Conservation (phyloP, 2,888 invertebrate genomes). For the Antheraea assamensis region DNA sequence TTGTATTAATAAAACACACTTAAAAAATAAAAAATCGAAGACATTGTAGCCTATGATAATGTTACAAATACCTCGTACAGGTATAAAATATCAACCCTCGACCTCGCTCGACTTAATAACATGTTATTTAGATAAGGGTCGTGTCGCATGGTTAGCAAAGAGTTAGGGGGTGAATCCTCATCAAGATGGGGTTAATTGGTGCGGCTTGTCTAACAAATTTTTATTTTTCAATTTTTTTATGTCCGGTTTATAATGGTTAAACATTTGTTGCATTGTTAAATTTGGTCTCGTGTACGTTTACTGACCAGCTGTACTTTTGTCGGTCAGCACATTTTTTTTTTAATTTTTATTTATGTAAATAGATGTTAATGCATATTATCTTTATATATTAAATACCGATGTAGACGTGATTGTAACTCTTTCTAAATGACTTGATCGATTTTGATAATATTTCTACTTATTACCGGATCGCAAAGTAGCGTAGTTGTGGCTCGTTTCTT, state of each 20-base stretch:
- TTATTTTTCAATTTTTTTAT: conserved; percentile 44
- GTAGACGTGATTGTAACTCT: too few relatives aligned
- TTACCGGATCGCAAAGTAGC: too few relatives aligned
- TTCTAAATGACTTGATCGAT: too few relatives aligned
- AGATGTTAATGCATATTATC: too few relatives aligned
- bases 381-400: too few relatives aligned
- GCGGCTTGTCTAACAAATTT: conserved; percentile 33
- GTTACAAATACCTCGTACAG: conserved; percentile 8
- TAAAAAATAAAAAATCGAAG: not conserved
- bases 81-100: conserved; percentile 51
- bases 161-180: conserved; percentile 25
- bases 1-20: not conserved
- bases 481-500: too few relatives aligned
- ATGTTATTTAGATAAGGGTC: conserved; percentile 57
- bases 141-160: conserved; percentile 47
- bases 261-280: conserved; percentile 34
- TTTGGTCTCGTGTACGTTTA: conserved; percentile 20
- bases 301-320: not conserved
- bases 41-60: conserved; percentile 1
- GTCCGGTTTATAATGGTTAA: conserved; percentile 42
- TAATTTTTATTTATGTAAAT: too few relatives aligned
- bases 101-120: conserved; percentile 46
- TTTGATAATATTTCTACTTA: too few relatives aligned
- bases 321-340: not conserved
- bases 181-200: conserved; percentile 36